Evolutionary conservation across 1,140 invertebrate genomes (phyloP), one percentile per base, ranked within the genome.

Genomic region (Theocolax elegans): DNA sequence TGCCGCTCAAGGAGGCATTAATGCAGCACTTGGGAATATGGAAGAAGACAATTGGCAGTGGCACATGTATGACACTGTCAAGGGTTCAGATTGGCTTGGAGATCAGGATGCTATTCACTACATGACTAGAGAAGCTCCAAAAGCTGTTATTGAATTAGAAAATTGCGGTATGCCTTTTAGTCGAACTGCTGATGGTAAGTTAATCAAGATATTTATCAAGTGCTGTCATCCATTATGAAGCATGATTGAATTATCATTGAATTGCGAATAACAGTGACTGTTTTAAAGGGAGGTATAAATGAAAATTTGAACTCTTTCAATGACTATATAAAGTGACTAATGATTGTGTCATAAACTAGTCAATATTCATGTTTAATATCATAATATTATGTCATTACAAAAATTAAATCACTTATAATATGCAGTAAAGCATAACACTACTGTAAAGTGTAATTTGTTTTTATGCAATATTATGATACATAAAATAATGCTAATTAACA

Each of bases 141-240:
- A 94, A 77, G 96, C 97, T 74, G 96, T 99, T n/a, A 93, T 96
- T 81, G 98, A 99, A 86, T 87, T 99, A 58, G 97, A 99, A 88
- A 99, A 99, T 87, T 98, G 97, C 85, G 97, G 97, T 95, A 91
- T 92, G 95, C 97, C 98, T 8, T 99, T 99, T 87, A 99, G 96
- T 72, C 90, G 98, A 62, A 97, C 97, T 1, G 88, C 91, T 44
- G 96, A 94, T 67, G 92, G 97, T 74, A 74, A 76, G 69, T 65
- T 42, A 58, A 65, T 73, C 27, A 60, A 59, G 25, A 46, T 21
- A 17, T 53, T 66, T 31, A 67, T 54, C 12, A 63, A 53, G 35
- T 15, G 25, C 12, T 48, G n/a, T 42, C 62, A 25, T 58, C 51
- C 1, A 38, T 63, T 17, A 27, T 40, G 23, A 46, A 44, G 17